Evolutionary conservation across 1,140 invertebrate species (phyloP).

Genomic region (Oncopodura yosiiana): DNA sequence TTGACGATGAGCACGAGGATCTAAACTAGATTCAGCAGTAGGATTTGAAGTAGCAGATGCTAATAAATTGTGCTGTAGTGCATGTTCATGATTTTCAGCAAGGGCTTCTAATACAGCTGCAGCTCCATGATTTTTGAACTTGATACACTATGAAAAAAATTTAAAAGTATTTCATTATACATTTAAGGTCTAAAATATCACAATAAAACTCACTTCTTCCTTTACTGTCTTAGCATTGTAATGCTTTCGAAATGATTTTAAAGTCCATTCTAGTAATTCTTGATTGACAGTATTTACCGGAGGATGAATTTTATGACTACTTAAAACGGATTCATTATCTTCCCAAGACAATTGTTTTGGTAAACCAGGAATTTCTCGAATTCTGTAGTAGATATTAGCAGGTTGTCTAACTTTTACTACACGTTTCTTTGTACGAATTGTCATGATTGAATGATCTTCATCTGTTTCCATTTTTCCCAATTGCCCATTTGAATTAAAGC

Average conservation of each 20-base stretch:
- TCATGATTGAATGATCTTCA: conserved; percentile 30
- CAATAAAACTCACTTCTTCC: background rate
- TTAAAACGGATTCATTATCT: conserved; percentile 9
- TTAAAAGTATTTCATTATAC: background rate
- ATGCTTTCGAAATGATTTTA: conserved; percentile 23
- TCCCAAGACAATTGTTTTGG: conserved; percentile 20
- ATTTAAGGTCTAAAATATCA: background rate
- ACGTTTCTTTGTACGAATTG: conserved; percentile 33
- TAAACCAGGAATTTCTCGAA: conserved; percentile 29
- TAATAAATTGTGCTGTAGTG: conserved; percentile 25
- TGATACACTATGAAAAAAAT: conserved; percentile 19
- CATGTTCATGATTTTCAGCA: conserved; percentile 26
- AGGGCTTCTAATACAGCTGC: conserved; percentile 28
- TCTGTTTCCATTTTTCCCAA: conserved; percentile 32
- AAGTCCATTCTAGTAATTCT: conserved; percentile 30
- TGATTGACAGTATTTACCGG: conserved; percentile 8
- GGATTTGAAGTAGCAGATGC: too few relatives aligned
- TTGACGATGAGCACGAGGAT: conserved; percentile 3
- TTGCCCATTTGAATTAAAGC: conserved; percentile 32
- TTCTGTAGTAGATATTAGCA: conserved; percentile 31
- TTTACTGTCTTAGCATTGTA: conserved; percentile 15
- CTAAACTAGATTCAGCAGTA: too few relatives aligned
- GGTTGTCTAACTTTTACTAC: conserved; percentile 33
- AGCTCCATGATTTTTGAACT: conserved; percentile 22
- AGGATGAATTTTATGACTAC: conserved; percentile 4